phyloP scores from a whole-genome alignment of 2,797 vertebrate genomes.

The Ispidina lecontei region DNA sequence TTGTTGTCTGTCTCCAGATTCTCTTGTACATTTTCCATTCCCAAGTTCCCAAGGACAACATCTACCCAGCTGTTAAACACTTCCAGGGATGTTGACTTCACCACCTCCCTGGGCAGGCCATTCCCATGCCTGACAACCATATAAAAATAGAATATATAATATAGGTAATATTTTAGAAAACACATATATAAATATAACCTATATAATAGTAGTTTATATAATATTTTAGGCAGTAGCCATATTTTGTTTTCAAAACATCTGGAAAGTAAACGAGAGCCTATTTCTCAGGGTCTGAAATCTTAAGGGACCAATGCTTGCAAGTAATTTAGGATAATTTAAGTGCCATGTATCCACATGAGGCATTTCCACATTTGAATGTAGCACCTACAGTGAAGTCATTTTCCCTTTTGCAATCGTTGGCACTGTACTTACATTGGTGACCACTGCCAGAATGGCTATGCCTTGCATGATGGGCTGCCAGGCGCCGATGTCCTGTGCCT shows the following conservation, averaged over 20 bases:
- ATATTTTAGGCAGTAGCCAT: not conserved
- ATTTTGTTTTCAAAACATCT: not conserved
- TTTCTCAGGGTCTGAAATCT: not conserved
- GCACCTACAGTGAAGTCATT: not conserved
- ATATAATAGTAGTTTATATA: no score
- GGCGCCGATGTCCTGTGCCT: conserved; percentile 91
- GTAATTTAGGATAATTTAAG: not conserved
- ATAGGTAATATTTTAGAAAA: no score
- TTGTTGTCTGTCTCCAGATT: not conserved
- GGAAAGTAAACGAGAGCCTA: not conserved
- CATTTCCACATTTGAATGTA: not conserved
- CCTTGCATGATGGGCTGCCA: conserved; percentile 96
- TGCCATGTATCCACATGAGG: not conserved
- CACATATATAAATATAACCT: no score
- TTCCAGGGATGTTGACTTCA: no score
- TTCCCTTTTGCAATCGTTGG: not conserved
- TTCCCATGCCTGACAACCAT: no score
- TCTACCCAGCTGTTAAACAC: no score
- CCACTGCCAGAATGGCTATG: conserved; percentile 90
- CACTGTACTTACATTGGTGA: conserved; percentile 86
- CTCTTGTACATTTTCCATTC: not conserved
- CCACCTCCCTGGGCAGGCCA: no score
- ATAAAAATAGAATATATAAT: no score
- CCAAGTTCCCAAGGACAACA: not conserved
- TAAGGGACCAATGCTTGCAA: not conserved